Evolutionary conservation across 1,140 invertebrate genomes (phyloP).

Genomic region (Chelonus insularis): DNA sequence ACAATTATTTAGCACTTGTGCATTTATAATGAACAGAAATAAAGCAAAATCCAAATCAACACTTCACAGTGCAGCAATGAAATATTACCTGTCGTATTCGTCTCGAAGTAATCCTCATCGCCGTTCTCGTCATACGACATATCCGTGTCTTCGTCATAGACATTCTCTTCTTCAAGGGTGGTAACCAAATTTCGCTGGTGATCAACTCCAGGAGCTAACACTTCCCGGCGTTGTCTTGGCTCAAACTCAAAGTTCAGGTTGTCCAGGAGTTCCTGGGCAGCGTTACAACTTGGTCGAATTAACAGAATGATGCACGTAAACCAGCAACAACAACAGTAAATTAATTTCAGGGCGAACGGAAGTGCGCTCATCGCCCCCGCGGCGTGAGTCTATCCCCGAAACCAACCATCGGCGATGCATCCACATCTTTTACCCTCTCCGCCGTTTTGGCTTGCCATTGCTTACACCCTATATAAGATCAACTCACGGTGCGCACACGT

Average conservation of each 20-base stretch:
- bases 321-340: constrained; percentile 50
- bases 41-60: too few species aligned
- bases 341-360: constrained; percentile 57
- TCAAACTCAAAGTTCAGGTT: neutral
- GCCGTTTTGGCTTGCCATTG: constrained; percentile 32
- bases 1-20: neutral
- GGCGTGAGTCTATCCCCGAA: constrained; percentile 60
- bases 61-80: too few species aligned
- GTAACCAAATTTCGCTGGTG: neutral
- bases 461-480: constrained; percentile 23
- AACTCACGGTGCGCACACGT: constrained; percentile 21
- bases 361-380: constrained; percentile 60
- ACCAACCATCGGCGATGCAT: constrained; percentile 58
- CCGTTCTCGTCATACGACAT: constrained; percentile 42
- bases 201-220: neutral
- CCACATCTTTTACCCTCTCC: constrained; percentile 52
- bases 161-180: constrained; percentile 30
- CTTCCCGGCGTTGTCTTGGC: neutral
- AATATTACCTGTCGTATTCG: constrained; percentile 51
- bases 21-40: too few species aligned
- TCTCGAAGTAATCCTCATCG: constrained; percentile 47
- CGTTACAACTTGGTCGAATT: constrained; percentile 35
- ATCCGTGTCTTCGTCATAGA: constrained; percentile 40
- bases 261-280: neutral
- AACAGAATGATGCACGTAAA: constrained; percentile 48